Evolutionary conservation across 2,888 invertebrate species (phyloP).

Genomic region (Cryptocephalus moraei): DNA sequence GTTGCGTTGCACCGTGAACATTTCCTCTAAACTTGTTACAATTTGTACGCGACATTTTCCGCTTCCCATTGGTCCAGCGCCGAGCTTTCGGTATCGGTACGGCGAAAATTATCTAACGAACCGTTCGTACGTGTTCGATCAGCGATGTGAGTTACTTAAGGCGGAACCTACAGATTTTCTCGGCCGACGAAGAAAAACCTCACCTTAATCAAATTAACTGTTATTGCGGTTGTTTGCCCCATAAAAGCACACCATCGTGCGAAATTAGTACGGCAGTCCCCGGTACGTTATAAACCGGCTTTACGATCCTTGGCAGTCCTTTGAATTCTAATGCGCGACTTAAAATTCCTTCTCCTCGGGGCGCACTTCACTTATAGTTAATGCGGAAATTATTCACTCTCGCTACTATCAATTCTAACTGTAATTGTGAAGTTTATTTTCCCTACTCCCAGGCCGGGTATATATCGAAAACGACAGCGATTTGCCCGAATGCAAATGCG

Average conservation of each 20-base stretch:
- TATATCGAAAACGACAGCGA: background rate
- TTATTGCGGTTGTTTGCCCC: background rate
- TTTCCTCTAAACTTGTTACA: too few species aligned
- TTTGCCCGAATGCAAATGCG: background rate
- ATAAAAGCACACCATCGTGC: background rate
- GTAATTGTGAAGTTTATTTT: conserved; percentile 14
- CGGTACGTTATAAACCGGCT: conserved; percentile 24
- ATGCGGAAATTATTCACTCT: conserved; percentile 21
- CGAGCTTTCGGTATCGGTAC: too few species aligned
- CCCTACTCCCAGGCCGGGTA: conserved; percentile 1
- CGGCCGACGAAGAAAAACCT: too few species aligned
- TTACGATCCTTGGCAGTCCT: conserved; percentile 21
- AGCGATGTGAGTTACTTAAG: too few species aligned
- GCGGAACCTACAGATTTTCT: too few species aligned
- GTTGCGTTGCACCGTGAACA: too few species aligned
- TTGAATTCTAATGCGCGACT: conserved; percentile 26
- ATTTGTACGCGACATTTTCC: too few species aligned
- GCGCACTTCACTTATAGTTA: conserved; percentile 15
- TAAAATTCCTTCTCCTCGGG: conserved; percentile 20
- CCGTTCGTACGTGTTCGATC: too few species aligned
- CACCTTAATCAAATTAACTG: background rate
- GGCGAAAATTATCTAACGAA: too few species aligned
- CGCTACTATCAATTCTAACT: conserved; percentile 17
- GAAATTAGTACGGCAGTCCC: conserved; percentile 21
- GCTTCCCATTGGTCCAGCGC: too few species aligned